These are phyloP conservation scores for Gallinago paraguaiae DNA, from an alignment of 2,113 vertebrate genomes.

Conservation along the genomic window DNA sequence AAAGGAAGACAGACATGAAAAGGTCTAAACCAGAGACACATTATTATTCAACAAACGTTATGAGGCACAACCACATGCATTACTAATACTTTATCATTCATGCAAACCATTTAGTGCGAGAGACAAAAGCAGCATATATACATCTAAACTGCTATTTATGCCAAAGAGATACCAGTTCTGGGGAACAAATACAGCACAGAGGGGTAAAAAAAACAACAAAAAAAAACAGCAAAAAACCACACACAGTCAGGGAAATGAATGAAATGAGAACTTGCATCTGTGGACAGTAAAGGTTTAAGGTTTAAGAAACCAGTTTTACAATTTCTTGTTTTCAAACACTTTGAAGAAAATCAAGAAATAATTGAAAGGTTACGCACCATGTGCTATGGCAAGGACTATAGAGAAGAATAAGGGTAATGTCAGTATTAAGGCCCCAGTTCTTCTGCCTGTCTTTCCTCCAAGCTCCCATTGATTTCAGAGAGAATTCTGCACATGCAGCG, in stretches of 20 bases:
- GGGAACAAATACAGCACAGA: not conserved
- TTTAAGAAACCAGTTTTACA: not conserved
- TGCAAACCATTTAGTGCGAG: not conserved
- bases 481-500: not conserved
- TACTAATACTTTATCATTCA: conserved; percentile 31
- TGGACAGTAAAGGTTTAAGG: not conserved
- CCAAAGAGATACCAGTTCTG: not conserved
- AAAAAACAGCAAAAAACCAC: not conserved
- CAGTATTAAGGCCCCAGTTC: not conserved
- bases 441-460: not conserved
- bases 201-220: not conserved
- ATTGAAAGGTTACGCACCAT: not conserved
- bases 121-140: conserved; percentile 11
- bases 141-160: not conserved
- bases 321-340: not conserved
- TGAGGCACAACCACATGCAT: conserved; percentile 8
- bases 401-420: not conserved
- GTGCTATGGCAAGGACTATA: not conserved
- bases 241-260: not conserved
- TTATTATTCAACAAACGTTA: conserved; percentile 26
- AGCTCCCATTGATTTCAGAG: not conserved
- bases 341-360: not conserved
- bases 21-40: not conserved
- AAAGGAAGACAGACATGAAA: conserved; percentile 7
- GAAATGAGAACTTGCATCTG: not conserved